These are phyloP conservation scores for Pseudomyrmex concolor DNA, from an alignment of 1,140 invertebrate species.

Conservation along the genomic window DNA sequence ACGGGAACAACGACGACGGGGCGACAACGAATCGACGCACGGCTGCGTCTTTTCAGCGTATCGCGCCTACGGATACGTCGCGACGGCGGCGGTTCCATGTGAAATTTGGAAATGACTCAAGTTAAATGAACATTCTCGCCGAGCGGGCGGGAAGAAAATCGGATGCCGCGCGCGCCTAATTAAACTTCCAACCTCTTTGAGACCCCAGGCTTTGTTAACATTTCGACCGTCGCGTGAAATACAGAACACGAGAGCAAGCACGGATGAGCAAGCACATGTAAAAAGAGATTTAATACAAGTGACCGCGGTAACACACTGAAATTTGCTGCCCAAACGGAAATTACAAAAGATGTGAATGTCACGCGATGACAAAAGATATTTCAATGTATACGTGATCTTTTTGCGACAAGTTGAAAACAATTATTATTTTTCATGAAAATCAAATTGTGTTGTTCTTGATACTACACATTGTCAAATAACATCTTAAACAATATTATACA, in stretches of 20 bases:
- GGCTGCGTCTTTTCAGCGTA: slow-evolving; percentile 34
- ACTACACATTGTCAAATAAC: neutral
- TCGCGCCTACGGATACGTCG: neutral
- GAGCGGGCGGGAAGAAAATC: slow-evolving; percentile 43
- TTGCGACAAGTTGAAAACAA: no score
- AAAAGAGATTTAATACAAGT: neutral
- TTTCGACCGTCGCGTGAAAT: slow-evolving; percentile 5
- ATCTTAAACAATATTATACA: slow-evolving; percentile 5
- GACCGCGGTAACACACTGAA: slow-evolving; percentile 8
- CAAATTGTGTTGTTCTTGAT: no score
- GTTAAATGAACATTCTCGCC: slow-evolving; percentile 70
- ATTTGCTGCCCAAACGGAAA: neutral
- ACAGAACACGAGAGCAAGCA: no score
- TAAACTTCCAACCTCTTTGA: slow-evolving; percentile 60
- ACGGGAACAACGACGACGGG: neutral
- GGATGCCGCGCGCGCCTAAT: slow-evolving; percentile 59
- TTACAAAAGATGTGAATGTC: neutral
- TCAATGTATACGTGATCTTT: no score
- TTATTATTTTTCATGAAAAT: no score
- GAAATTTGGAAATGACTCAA: slow-evolving; percentile 69
- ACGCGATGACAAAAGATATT: neutral
- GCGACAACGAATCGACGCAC: no score
- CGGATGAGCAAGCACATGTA: neutral
- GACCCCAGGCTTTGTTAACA: slow-evolving; percentile 15
- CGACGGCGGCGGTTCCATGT: slow-evolving; percentile 5